Evolutionary conservation across 2,888 invertebrate species (phyloP).

Genomic region (Himalopsyche anomala): DNA sequence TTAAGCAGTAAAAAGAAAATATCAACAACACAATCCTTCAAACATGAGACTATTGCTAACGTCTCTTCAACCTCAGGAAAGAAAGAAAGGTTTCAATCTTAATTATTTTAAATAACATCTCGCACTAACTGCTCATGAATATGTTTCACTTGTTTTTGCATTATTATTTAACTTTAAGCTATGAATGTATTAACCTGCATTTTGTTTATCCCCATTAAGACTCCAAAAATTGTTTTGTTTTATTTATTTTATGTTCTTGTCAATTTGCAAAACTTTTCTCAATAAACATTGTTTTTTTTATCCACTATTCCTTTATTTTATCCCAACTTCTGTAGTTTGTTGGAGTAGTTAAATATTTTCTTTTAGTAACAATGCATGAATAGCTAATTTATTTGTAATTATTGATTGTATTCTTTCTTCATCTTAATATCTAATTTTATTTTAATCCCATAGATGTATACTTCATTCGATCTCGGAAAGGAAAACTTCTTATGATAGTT

Average conservation of each 20-base stretch:
- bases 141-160: not conserved
- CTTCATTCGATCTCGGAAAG: constrained; percentile 76
- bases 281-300: not conserved
- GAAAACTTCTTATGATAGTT: constrained; percentile 77
- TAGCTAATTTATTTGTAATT: not conserved
- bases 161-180: not conserved
- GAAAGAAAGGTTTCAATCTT: not conserved
- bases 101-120: not conserved
- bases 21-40: no score
- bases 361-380: not conserved
- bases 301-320: not conserved
- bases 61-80: no score
- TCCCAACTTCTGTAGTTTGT: not conserved
- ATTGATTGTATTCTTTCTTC: not conserved
- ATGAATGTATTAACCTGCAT: not conserved
- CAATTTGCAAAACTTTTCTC: not conserved
- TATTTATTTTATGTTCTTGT: not conserved
- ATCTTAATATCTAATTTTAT: constrained; percentile 28
- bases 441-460: constrained; percentile 58
- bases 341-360: not conserved
- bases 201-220: not conserved
- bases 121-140: not conserved
- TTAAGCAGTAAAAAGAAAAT: no score
- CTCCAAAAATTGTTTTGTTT: not conserved
- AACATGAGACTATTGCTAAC: no score